Conservation (phyloP, 2,113 vertebrate species). For the Tachysurus vachellii region DNA sequence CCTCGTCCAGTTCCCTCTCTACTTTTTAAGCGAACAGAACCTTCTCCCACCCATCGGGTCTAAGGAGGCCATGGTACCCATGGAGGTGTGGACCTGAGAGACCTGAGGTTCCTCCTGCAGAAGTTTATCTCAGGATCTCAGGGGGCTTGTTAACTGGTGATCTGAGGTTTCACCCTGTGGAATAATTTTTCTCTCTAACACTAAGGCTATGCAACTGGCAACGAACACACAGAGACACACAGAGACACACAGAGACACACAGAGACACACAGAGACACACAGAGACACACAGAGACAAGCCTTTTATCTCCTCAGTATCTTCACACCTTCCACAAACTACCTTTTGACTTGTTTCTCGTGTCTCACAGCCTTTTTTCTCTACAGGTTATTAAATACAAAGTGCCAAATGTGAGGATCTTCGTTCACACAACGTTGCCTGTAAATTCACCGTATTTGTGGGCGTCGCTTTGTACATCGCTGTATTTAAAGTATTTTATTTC, state of each 20-base stretch:
- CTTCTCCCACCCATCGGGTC: conserved; percentile 91
- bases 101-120: neutral
- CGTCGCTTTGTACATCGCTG: neutral
- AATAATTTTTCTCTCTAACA: conserved; percentile 24
- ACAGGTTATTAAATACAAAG: conserved; percentile 18
- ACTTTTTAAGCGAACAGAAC: conserved; percentile 87
- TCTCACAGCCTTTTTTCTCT: neutral
- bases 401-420: conserved; percentile 36
- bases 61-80: conserved; percentile 94
- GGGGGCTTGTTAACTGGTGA: neutral
- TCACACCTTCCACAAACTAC: conserved; percentile 13
- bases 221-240: too few relatives aligned
- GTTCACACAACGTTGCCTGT: neutral
- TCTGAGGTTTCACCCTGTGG: neutral
- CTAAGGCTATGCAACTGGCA: conserved; percentile 58
- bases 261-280: neutral
- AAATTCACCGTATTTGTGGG: neutral
- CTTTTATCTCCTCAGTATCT: neutral
- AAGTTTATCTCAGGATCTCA: neutral
- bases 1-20: conserved; percentile 91
- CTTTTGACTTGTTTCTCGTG: neutral
- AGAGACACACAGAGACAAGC: neutral
- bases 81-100: conserved; percentile 93
- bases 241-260: neutral
- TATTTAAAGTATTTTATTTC: neutral